phyloP scores from a whole-genome alignment of 2,888 invertebrate genomes.

The Lycophotia porphyrea region DNA sequence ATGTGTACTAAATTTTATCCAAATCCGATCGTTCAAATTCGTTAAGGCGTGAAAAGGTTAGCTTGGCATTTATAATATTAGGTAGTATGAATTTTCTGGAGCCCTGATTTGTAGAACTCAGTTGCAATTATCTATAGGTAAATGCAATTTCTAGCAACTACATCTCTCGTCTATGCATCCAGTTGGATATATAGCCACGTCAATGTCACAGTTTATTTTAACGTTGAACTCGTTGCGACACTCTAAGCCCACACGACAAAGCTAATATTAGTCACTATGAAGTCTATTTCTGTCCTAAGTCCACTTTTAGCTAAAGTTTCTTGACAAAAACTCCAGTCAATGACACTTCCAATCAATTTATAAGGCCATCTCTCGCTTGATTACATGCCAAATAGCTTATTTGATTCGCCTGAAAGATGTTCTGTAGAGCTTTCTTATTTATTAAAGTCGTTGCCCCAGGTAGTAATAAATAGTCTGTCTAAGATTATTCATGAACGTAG shows the following conservation, averaged over 20 bases:
- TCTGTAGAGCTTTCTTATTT: slow-evolving; percentile 9
- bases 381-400: slow-evolving; percentile 15
- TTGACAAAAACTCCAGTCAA: slow-evolving; percentile 43
- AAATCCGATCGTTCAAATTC: not conserved
- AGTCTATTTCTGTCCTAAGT: slow-evolving; percentile 31
- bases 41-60: not conserved
- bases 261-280: slow-evolving; percentile 35
- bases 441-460: slow-evolving; percentile 8
- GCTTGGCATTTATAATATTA: not conserved
- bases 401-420: slow-evolving; percentile 22
- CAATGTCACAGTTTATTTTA: slow-evolving; percentile 45
- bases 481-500: slow-evolving; percentile 22
- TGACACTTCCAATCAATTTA: slow-evolving; percentile 51
- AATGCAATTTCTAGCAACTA: slow-evolving; percentile 10
- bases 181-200: slow-evolving; percentile 9
- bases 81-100: not conserved
- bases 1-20: not conserved
- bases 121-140: not conserved
- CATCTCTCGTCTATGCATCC: slow-evolving; percentile 17
- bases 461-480: slow-evolving; percentile 5
- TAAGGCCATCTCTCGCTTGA: slow-evolving; percentile 4
- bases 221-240: slow-evolving; percentile 10
- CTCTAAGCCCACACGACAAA: slow-evolving; percentile 6
- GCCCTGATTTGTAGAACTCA: not conserved
- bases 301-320: not conserved